Base-by-base conservation (phyloP, 2,888 invertebrate species). In the Drosophila kambysellisi region DNA sequence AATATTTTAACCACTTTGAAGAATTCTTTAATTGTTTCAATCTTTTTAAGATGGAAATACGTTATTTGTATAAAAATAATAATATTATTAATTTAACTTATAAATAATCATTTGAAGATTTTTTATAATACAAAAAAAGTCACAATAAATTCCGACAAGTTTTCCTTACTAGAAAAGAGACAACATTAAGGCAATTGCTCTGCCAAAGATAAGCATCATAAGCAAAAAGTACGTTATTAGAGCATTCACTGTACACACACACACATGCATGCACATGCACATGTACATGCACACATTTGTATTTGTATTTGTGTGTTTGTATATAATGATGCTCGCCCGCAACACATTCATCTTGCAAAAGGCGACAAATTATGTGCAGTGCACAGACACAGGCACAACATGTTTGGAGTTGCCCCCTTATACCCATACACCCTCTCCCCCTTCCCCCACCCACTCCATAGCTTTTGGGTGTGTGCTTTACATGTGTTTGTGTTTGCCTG, bases 311-410 rank as follows among this genome's bases (percentile, higher is more conserved):
- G 35, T 63, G 37, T 50, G 57, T 52, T 46, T 71, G 54, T 65
- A 53, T 63, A 70, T 74, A 74, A 81, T 77, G 82, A 60, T 59
- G 70, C 68, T 65, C 80, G 57, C 81, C 73, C 81, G 68, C 81
- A 82, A 82, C 80, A 82, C 85, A 85, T 85, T 85, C 85, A 89
- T 85, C 85, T 85, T 89, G 90, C 85, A 82, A 85, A 89, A 84
- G 89, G 85, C 90, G 85, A 85, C 85, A 85, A 85, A 85, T 85
- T 85, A 89, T 85, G 90, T 89, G 88, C 80, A 89, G 84, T 74
- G 84, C 82, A 89, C 84, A 86, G 65, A 70, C 69, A 66, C 83
- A 89, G 74, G 75, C 76, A 79, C 84, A 78, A 81, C 83, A 76
- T 83, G 74, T 69, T 75, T 74, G 60, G 67, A 68, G 61, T 71